Evolutionary conservation across 2,113 vertebrate species (phyloP).

Genomic region (Rousettus leschenaultii): DNA sequence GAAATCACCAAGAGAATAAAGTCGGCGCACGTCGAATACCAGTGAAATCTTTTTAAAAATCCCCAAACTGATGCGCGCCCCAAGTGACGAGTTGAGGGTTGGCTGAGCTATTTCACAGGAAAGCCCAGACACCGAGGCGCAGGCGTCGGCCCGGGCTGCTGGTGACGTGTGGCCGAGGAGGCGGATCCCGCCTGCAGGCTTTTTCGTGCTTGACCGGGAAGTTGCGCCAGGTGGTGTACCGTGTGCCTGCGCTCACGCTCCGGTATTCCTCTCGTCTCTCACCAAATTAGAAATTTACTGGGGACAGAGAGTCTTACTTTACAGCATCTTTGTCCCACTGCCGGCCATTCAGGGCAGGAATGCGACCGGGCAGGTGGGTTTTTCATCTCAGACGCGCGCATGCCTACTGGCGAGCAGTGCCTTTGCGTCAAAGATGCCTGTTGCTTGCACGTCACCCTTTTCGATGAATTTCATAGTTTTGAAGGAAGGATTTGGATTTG

Average conservation of each 20-base stretch:
- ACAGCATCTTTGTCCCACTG: neutral
- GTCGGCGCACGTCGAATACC: neutral
- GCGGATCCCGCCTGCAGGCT: neutral
- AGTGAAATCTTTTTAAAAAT: neutral
- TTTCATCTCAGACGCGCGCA: neutral
- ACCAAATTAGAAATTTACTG: neutral
- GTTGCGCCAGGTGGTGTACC: neutral
- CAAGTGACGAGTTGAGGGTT: neutral
- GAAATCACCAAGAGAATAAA: neutral
- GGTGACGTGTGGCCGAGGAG: neutral
- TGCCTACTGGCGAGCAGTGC: too few species aligned
- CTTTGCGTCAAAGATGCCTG: neutral
- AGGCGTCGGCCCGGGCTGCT: too few species aligned
- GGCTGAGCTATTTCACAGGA: neutral
- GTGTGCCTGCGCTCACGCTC: accelerated
- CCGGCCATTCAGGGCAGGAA: neutral
- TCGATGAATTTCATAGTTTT: neutral
- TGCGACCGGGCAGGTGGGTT: neutral
- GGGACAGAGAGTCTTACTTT: neutral
- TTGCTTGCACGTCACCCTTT: neutral
- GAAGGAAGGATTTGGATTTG: neutral
- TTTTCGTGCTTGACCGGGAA: neutral
- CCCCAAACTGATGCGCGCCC: neutral
- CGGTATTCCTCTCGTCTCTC: neutral
- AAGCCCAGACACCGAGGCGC: accelerated